A percentile compares a stretch with the other conserved stretches of the same genome.
Evolutionary conservation across 2,888 invertebrate species (phyloP).

Genomic region (Macrophya annulata): DNA sequence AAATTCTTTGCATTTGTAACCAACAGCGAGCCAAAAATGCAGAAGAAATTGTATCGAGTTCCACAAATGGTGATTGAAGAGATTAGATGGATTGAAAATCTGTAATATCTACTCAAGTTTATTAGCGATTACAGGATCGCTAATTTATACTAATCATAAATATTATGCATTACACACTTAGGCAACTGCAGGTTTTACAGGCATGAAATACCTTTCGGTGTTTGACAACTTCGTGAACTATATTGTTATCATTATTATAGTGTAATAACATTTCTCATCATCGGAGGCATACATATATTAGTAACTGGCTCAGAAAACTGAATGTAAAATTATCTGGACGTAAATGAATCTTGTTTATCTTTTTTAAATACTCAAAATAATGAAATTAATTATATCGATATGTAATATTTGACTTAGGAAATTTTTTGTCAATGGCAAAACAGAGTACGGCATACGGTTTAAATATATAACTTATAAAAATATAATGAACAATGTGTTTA

Average conservation of each 20-base stretch:
- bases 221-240: slow-evolving; percentile 27
- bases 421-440: neutral
- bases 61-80: neutral
- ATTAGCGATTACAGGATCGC: neutral
- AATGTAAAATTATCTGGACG: neutral
- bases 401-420: neutral
- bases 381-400: slow-evolving; percentile 18
- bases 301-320: slow-evolving; percentile 13
- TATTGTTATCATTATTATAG: neutral
- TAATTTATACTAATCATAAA: neutral
- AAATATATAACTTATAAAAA: neutral
- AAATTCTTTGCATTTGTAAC: neutral
- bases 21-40: neutral
- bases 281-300: slow-evolving; percentile 8
- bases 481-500: neutral
- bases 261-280: slow-evolving; percentile 12
- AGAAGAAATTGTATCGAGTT: neutral
- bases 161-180: neutral
- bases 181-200: slow-evolving; percentile 10
- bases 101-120: neutral
- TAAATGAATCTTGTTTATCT: neutral
- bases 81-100: neutral
- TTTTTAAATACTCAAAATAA: neutral
- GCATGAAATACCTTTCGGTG: slow-evolving; percentile 21
- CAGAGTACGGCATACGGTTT: neutral